Evolutionary conservation across 92 coral and sea anemone genomes (phyloP), one percentile per base, ranked within the genome.

Genomic region (Virgularia gustaviana): DNA sequence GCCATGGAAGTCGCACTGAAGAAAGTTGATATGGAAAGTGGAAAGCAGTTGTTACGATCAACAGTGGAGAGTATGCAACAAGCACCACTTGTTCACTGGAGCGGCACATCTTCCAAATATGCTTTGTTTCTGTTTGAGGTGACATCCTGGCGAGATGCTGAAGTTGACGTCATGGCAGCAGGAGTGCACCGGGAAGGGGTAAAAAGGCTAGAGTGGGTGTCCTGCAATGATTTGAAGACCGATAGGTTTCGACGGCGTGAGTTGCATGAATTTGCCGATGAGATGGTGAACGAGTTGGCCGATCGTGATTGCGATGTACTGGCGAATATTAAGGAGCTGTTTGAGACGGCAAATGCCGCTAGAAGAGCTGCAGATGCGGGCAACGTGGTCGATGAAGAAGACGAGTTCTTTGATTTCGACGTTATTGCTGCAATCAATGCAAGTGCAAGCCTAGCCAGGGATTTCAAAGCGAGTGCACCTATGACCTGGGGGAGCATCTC

Each of bases 31-130:
- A 60, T 60, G 66, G 66, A 60, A 33, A 33, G 66, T 32, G 66
- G 66, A 60, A 16, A 47, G 27, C 43, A 60, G 25, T 47, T 60
- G 19, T 60, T 47, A 24, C 39, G 29, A 13, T 25, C 34, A 7
- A 47, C 66, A 28, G 19, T 60, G 44, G 66, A 32, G 22, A 47
- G 66, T 16, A 60, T 60, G 66, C 22, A 60, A 35, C 44, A 36
- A 34, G 66, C 66, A 32, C 66, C 66, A 60, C 42, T 60, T 1
- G 66, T 60, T 3, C 66, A 60, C 19, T 60, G 66, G 66, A 60
- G 66, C 66, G 66, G 66, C 2, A 13, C 28, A 33, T 33, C 24
- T 60, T 60, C 66, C 6, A 60, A 60, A 30, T 60, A 60, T 15
- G 66, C 42, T 1, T 31, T 60, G 22, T 60, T 60, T 35, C 42